phyloP scores from a whole-genome alignment of 2,797 vertebrate species.

The Brachymystax lenok region DNA sequence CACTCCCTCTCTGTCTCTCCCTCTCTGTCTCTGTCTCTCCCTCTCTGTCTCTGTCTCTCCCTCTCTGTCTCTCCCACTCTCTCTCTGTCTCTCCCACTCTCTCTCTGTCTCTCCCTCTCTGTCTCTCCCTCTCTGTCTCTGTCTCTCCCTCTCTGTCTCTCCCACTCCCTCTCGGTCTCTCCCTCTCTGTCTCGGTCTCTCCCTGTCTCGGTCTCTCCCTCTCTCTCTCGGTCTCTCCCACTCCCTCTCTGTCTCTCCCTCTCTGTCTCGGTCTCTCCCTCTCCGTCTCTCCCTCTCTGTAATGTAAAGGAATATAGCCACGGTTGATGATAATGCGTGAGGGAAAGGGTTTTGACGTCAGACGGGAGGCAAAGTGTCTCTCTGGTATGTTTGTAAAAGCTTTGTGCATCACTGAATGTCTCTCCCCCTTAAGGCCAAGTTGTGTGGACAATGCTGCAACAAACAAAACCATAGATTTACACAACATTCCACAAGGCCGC shows the following conservation, averaged over 20 bases:
- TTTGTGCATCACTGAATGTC: conserved; percentile 21
- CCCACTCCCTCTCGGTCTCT: too few species aligned
- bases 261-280: too few species aligned
- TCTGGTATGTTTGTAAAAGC: conserved; percentile 27
- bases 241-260: too few species aligned
- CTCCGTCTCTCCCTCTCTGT: too few species aligned
- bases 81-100: neutral
- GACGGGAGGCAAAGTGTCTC: conserved; percentile 9
- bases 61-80: too few species aligned
- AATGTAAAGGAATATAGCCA: conserved; percentile 15
- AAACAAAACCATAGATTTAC: conserved; percentile 33
- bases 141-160: neutral
- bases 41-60: neutral
- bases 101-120: neutral
- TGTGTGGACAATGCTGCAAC: conserved; percentile 16
- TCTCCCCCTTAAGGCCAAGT: conserved; percentile 21
- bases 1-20: neutral
- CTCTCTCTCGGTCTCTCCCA: too few species aligned
- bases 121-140: neutral
- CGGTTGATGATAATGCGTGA: neutral
- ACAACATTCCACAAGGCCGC: conserved; percentile 1
- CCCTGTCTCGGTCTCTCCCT: neutral
- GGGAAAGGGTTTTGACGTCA: conserved; percentile 1
- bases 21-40: neutral
- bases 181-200: neutral